Evolutionary conservation across 2,797 vertebrate species (phyloP).

Genomic region (Pelochelys cantorii): DNA sequence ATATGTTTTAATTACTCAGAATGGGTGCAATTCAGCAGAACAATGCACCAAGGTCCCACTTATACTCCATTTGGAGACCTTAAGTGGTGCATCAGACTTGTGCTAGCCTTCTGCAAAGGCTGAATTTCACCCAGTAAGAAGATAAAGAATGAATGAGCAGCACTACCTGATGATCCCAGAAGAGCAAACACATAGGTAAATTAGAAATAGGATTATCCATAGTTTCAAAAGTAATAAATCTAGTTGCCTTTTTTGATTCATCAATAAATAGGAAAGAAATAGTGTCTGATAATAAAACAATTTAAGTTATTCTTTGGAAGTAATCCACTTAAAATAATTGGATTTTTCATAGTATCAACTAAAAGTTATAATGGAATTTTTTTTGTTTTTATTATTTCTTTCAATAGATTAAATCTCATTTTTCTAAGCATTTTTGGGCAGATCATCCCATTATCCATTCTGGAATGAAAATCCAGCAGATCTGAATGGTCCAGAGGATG

Average conservation of each 20-base stretch:
- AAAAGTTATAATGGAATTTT: conserved; percentile 61
- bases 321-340: conserved; percentile 75
- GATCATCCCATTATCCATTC: conserved; percentile 43
- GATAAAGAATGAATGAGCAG: no score
- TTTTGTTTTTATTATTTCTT: conserved; percentile 44
- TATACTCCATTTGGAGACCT: conserved; percentile 23
- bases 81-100: not conserved
- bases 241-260: conserved; percentile 70
- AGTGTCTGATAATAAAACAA: conserved; percentile 68
- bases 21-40: not conserved
- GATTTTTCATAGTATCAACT: conserved; percentile 66
- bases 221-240: conserved; percentile 72
- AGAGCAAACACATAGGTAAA: conserved; percentile 61
- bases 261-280: conserved; percentile 63
- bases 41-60: not conserved
- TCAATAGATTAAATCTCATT: conserved; percentile 35
- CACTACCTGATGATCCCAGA: conserved; percentile 60
- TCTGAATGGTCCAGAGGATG: not conserved
- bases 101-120: no score
- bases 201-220: conserved; percentile 68
- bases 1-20: conserved; percentile 22
- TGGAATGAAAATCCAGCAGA: conserved; percentile 34
- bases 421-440: conserved; percentile 16
- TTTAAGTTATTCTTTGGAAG: conserved; percentile 67
- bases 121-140: no score